Conservation (phyloP, 1,140 invertebrate genomes). For the Philaenus spumarius region DNA sequence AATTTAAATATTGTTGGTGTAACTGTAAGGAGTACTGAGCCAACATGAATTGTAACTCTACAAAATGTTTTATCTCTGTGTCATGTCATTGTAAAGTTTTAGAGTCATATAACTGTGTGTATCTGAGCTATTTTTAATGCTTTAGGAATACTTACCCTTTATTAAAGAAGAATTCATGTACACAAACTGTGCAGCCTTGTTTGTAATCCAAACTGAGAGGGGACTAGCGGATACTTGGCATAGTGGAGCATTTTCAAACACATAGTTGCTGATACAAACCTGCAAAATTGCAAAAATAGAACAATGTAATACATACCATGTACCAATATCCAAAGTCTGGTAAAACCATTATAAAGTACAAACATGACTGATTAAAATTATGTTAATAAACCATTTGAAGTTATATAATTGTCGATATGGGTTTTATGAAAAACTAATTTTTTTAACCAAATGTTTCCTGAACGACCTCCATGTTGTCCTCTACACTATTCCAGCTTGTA, state of each 20-base stretch:
- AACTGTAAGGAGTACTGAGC: too few relatives aligned
- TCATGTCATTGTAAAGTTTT: too few relatives aligned
- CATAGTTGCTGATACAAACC: conserved; percentile 41
- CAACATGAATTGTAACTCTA: too few relatives aligned
- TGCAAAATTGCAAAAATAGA: conserved; percentile 23
- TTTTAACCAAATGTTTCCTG: too few relatives aligned
- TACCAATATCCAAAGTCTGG: neutral
- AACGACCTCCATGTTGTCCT: too few relatives aligned
- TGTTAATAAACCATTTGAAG: neutral
- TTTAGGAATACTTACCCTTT: conserved; percentile 29
- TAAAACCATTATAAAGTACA: neutral
- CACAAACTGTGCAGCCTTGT: conserved; percentile 33
- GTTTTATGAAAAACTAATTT: too few relatives aligned
- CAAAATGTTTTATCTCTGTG: too few relatives aligned
- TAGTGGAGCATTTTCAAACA: conserved; percentile 36
- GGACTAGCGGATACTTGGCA: conserved; percentile 28
- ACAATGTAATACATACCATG: too few relatives aligned
- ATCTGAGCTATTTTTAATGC: too few relatives aligned
- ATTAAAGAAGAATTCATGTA: conserved; percentile 27
- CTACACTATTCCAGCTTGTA: too few relatives aligned
- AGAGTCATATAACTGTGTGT: too few relatives aligned
- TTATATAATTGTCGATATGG: neutral
- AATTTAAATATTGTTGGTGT: too few relatives aligned
- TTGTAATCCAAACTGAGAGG: conserved; percentile 25
- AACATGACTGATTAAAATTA: neutral